Evolutionary conservation across 2,797 vertebrate species (phyloP).

Genomic region (Delichon dasypus): DNA sequence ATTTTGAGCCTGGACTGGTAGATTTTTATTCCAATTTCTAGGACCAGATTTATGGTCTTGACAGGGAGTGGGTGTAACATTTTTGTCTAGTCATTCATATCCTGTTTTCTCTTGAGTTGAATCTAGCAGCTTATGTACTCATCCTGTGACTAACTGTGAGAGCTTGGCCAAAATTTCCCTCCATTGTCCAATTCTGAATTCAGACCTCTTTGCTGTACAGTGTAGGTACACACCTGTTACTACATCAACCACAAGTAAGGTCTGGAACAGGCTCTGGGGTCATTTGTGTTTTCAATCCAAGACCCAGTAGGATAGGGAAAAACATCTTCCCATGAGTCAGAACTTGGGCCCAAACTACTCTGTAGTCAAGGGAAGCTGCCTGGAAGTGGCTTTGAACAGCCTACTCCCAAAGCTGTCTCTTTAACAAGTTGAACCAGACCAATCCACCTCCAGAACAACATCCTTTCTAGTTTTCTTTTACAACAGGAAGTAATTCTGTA

Average conservation of each 20-base stretch:
- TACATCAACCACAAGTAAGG: not conserved
- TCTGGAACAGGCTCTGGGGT: not conserved
- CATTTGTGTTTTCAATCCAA: not conserved
- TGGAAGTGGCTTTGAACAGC: slow-evolving; percentile 23
- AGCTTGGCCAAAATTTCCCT: not conserved
- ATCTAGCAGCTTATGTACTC: not conserved
- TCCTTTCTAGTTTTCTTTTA: slow-evolving; percentile 31
- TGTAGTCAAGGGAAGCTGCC: not conserved
- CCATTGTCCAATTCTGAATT: not conserved
- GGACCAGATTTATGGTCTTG: not conserved
- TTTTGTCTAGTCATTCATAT: slow-evolving; percentile 42
- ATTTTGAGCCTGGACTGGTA: slow-evolving; percentile 7
- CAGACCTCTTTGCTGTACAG: not conserved
- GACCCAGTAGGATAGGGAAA: not conserved
- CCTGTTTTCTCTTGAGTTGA: slow-evolving; percentile 43
- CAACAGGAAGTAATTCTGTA: slow-evolving; percentile 18
- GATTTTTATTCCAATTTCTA: slow-evolving; percentile 6
- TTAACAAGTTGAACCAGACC: slow-evolving; percentile 27
- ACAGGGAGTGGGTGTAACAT: slow-evolving; percentile 15
- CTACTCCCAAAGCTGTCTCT: slow-evolving; percentile 12
- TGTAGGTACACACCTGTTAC: not conserved
- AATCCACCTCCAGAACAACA: not conserved
- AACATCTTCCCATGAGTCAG: not conserved
- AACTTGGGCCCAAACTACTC: not conserved
- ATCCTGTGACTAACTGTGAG: slow-evolving; percentile 25